Conservation (phyloP, 2,888 invertebrate species). For the Drosophila colorata region DNA sequence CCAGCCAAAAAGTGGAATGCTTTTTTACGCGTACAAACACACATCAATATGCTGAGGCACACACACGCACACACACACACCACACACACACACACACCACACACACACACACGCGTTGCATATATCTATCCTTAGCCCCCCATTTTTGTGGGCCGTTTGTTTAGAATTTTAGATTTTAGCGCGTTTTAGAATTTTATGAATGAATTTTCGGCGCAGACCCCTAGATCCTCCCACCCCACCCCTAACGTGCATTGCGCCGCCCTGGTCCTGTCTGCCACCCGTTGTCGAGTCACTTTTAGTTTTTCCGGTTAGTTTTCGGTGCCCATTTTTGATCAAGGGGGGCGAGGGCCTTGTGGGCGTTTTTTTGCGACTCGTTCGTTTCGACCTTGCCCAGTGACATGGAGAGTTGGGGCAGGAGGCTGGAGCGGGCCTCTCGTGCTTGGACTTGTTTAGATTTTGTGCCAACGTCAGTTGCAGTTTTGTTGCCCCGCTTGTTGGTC, state of each 20-base stretch:
- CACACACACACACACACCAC: neutral
- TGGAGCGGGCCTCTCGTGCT: slow-evolving; percentile 22
- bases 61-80: slow-evolving; percentile 17
- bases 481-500: slow-evolving; percentile 44
- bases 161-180: slow-evolving; percentile 85
- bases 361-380: slow-evolving; percentile 48
- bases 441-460: slow-evolving; percentile 58
- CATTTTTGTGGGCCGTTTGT: slow-evolving; percentile 56
- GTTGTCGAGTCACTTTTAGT: slow-evolving; percentile 69
- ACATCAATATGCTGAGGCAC: neutral
- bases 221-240: slow-evolving; percentile 1
- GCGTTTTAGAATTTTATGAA: slow-evolving; percentile 84
- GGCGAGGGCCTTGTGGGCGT: slow-evolving; percentile 38
- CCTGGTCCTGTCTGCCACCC: slow-evolving; percentile 2
- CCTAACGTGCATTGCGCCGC: neutral
- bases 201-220: slow-evolving; percentile 77
- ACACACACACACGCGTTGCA: slow-evolving; percentile 19
- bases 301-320: slow-evolving; percentile 73
- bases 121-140: slow-evolving; percentile 18
- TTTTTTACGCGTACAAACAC: slow-evolving; percentile 31
- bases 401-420: neutral
- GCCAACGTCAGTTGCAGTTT: slow-evolving; percentile 47
- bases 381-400: slow-evolving; percentile 52
- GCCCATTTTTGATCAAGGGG: slow-evolving; percentile 40
- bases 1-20: slow-evolving; percentile 15